Base-by-base conservation (phyloP, 1,140 invertebrate genomes). In the Anastrepha obliqua region DNA sequence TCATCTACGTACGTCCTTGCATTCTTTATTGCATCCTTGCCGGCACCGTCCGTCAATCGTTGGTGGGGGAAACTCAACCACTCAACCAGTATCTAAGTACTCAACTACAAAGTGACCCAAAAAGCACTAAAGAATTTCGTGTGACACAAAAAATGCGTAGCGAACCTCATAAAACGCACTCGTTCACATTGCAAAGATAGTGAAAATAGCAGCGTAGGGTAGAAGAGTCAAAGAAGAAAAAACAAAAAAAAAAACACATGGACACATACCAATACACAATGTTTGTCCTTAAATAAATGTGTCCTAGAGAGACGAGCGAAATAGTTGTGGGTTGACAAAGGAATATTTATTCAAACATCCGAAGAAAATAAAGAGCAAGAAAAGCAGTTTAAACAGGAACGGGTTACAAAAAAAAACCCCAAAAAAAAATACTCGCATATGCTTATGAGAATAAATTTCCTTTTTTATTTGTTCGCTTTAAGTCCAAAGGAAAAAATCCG, bases 91-190 rank as follows among this genome's bases (percentile, higher is more conserved):
- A 13, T 13, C n/a, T 42, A 47, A 29, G 39, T 44, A 47, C 39
- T n/a, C 67, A 15, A 74, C 67, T 74, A 47, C 67, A 86, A 86
- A 86, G 60, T 86, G 86, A 86, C 86, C 86, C 86, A 86, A 60
- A 86, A 86, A 86, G 64, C 55, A 3, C 8, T n/a, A 39, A 86
- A 42, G 86, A 86, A 86, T 86, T 86, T 65, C 20, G 51, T 85
- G 39, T 85, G 81, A 85, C 51, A 85, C 15, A 39, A 81, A 51
- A 51, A 59, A 85, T 6, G n/a, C 39, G 64, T 29, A 13, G n/a
- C 20, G 29, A 67, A 2, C 64, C 42, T 39, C 42, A 47, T 74
- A 74, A 74, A 74, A 44, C 67, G 67, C 67, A 74, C 39, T 74
- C 44, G 29, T 17, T 44, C 67, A 74, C 42, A 74, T 74, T 47